Conservation (phyloP, 2,888 invertebrate species). For the Cantharis nigra region DNA sequence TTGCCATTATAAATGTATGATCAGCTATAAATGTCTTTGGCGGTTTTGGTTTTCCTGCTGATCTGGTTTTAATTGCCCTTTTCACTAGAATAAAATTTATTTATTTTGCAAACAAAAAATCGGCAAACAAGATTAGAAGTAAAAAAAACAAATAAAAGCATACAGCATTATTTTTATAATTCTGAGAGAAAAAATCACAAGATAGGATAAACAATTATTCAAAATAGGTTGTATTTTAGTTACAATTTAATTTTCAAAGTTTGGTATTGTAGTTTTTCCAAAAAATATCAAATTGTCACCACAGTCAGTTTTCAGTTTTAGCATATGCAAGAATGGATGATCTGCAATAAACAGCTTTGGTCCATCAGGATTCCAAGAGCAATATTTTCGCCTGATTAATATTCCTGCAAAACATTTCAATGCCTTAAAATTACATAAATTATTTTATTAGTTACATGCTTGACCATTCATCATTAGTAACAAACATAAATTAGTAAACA, state of each 20-base stretch:
- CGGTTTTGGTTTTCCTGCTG: not conserved
- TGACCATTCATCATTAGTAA: not conserved
- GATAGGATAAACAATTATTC: too few species aligned
- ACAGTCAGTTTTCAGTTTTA: not conserved
- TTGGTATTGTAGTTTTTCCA: not conserved
- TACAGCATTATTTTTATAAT: not conserved
- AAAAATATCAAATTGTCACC: not conserved
- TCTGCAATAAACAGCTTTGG: not conserved
- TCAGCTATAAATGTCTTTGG: not conserved
- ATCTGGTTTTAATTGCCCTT: not conserved
- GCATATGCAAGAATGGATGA: not conserved
- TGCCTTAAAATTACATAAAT: not conserved
- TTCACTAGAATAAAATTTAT: not conserved
- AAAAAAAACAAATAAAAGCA: not conserved
- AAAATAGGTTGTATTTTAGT: too few species aligned
- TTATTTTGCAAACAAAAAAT: not conserved
- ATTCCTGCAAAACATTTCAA: not conserved
- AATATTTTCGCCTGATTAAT: not conserved
- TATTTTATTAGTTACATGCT: not conserved
- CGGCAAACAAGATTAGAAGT: not conserved
- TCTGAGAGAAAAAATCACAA: too few species aligned
- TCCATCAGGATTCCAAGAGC: not conserved
- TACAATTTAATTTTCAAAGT: not conserved
- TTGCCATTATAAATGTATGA: not conserved
- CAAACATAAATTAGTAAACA: not conserved